These are phyloP conservation scores for Rhabdornis inornatus DNA, from an alignment of 2,113 vertebrate species.

Conservation along the genomic window DNA sequence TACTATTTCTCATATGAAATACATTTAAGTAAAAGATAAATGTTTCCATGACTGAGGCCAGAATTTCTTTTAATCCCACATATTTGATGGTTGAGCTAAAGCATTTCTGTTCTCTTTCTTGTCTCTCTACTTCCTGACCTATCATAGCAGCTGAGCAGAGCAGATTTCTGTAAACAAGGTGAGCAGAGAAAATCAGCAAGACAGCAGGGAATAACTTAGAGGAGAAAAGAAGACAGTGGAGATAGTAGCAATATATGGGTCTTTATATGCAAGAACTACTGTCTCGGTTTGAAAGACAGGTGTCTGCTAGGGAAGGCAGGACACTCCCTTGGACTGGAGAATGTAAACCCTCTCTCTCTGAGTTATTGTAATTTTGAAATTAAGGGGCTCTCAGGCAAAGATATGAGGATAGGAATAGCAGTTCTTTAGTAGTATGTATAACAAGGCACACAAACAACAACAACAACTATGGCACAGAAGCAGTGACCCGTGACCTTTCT, in stretches of 20 bases:
- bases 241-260: neutral
- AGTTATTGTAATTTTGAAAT: no score
- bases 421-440: no score
- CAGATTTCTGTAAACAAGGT: neutral
- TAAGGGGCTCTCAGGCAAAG: no score
- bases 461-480: no score
- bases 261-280: neutral
- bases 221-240: neutral
- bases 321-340: no score
- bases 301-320: no score
- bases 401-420: no score
- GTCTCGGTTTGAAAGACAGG: no score
- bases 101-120: neutral
- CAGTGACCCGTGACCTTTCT: no score
- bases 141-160: neutral
- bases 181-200: neutral
- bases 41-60: neutral
- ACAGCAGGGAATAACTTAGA: neutral
- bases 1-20: neutral
- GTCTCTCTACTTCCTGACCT: neutral
- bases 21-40: neutral
- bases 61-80: neutral
- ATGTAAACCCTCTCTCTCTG: no score
- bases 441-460: no score
- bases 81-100: neutral